Percentiles rank a stretch among this genome's conserved stretches.
Conservation (phyloP, 2,888 invertebrate species). For the Drepanosiphum platanoidis region DNA sequence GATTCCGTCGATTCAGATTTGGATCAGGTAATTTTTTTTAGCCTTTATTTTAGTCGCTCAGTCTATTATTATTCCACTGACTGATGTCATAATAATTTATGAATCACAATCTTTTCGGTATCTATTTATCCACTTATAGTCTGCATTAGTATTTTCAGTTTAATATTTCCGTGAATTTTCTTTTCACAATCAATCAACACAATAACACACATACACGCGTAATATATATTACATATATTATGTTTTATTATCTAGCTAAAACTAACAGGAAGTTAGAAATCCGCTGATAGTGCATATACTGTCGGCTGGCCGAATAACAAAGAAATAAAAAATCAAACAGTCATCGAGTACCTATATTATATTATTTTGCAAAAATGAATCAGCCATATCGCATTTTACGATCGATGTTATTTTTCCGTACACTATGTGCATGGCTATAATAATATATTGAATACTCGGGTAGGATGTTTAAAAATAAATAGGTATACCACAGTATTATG, state of each 20-base stretch:
- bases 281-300: conserved; percentile 29
- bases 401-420: conserved; percentile 12
- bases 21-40: conserved; percentile 47
- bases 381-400: conserved; percentile 18
- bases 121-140: too few species aligned
- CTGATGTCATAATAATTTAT: too few species aligned
- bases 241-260: conserved; percentile 19
- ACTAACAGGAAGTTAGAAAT: conserved; percentile 38
- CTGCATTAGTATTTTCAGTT: neutral
- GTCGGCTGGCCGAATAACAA: conserved; percentile 6
- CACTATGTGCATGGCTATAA: neutral
- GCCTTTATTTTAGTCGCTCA: neutral
- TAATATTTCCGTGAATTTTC: neutral
- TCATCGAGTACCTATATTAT: neutral
- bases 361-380: conserved; percentile 42
- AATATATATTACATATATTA: neutral
- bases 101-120: too few species aligned
- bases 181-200: too few species aligned
- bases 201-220: neutral
- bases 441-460: neutral
- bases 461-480: neutral
- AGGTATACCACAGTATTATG: neutral
- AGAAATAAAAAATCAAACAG: conserved; percentile 16
- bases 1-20: conserved; percentile 45
- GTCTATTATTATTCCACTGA: too few species aligned